Evolutionary conservation across 2,113 vertebrate species (phyloP), one percentile per base, ranked within the genome.

Genomic region (Engraulis encrasicolus): DNA sequence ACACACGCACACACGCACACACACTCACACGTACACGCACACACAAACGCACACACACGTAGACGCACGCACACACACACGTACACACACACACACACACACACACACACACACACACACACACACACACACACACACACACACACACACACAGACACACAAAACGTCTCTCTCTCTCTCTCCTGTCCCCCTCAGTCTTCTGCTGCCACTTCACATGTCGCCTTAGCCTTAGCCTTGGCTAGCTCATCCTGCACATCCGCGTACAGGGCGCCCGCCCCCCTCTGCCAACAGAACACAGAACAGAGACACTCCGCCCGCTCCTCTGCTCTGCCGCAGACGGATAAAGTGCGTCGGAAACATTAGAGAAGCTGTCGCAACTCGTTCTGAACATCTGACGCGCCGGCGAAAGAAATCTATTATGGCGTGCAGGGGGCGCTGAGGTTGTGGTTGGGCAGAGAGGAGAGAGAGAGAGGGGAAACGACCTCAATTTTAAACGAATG

Each of bases 221-320:
- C 96, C 95, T 94, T 93, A 95, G 96, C 96, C 95, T 94, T 93
- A 95, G 94, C 92, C 94, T 92, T 34, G 66, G 66, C 95, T 96
- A 96, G 95, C 96, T 74, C 27, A 94, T 95, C 94, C 95, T 94
- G n/a, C 93, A 92, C 89, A 34, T 91, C 93, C 95, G 92, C 94
- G 94, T 93, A 94, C 93, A 95, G 95, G 94, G 4, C 92, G 88
- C 90, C 90, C 89, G 93, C 95, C 96, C 95, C 96, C 95, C 95
- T 96, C 92, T 96, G 95, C 95, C 96, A 96, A 96, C 3, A 66
- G 94, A 94, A 93, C n/a, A n/a, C n/a, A n/a, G n/a, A n/a, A n/a
- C n/a, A n/a, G n/a, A n/a, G n/a, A n/a, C n/a, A n/a, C n/a, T n/a
- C n/a, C n/a, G n/a, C n/a, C n/a, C n/a, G n/a, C n/a, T n/a, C n/a